Percentiles rank a stretch among this genome's conserved stretches.
phyloP scores from a whole-genome alignment of 2,888 invertebrate species.

The Reticulitermes lucifugus region DNA sequence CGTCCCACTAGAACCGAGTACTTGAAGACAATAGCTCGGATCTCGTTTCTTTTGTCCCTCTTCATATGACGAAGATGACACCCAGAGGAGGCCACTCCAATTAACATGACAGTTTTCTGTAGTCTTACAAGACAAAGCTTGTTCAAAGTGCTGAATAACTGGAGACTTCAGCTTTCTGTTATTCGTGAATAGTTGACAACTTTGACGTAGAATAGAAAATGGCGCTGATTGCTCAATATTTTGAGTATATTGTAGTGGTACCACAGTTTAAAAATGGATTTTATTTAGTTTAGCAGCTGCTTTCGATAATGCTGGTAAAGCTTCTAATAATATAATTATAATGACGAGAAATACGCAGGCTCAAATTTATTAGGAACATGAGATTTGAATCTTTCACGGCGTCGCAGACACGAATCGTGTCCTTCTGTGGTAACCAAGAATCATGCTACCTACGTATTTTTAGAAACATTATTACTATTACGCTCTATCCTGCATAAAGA shows the following conservation, averaged over 20 bases:
- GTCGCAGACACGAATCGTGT: no score
- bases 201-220: slow-evolving; percentile 24
- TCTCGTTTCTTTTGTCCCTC: slow-evolving; percentile 35
- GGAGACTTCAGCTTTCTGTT: slow-evolving; percentile 33
- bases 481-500: no score
- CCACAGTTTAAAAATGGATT: background rate
- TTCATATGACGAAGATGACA: slow-evolving; percentile 34
- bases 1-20: background rate
- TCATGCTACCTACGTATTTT: no score
- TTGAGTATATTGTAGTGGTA: background rate
- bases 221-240: slow-evolving; percentile 33
- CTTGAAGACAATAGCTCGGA: slow-evolving; percentile 15
- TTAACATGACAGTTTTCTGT: slow-evolving; percentile 36
- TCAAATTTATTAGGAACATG: no score
- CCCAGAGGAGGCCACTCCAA: slow-evolving; percentile 34
- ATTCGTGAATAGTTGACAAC: slow-evolving; percentile 15
- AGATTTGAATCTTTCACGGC: no score
- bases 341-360: no score
- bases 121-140: slow-evolving; percentile 27
- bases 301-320: no score
- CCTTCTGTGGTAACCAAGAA: no score
- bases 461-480: no score
- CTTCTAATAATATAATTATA: no score
- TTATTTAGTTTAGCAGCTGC: background rate
- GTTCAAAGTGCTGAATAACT: slow-evolving; percentile 18